Base-by-base conservation (phyloP, 2,113 vertebrate species). In the Takifugu bimaculatus region DNA sequence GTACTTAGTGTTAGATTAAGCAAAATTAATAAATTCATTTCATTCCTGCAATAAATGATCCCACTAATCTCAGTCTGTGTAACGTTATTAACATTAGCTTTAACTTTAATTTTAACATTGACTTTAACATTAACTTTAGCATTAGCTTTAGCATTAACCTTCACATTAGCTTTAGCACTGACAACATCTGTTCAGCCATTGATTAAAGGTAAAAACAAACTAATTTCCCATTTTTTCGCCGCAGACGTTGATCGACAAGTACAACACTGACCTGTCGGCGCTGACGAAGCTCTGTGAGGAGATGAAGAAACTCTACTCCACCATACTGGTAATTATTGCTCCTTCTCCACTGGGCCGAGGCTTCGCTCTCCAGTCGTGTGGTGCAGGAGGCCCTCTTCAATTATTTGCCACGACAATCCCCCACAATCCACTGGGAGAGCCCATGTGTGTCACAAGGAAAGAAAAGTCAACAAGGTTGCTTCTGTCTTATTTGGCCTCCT, bases 301-400 rank as follows among this genome's bases (percentile, higher is more conserved):
- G 88, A 94, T 93, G 93, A 95, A 93, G 88, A 93, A 91, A 86
- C 89, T 93, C 85, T 94, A 92, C 54, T 70, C 81, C 84, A 91
- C 80, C 60, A 79, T 93, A 39, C 87, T 95, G 93, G 93, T 94
- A 94, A 53, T 87, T 68, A 68, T 35, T 80, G 80, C 71, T 85
- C 63, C n/a, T 80, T 77, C 74, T 75, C 67, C 74, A 64, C 72
- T 76, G 58, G 60, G 15, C 55, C 43, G 68, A 89, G 78, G 57
- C 65, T 20, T 51, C 27, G 32, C 47, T n/a, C 55, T 59, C 53
- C 72, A 9, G 47, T 26, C 7, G 50, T 60, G 60, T 76, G 13
- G 48, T 65, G 56, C 35, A 75, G 32, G 56, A 35, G 56, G 14
- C 60, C 72, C 51, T 67, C 49, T 72, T 80, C 58, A 65, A 65